Evolutionary conservation across 2,888 invertebrate genomes (phyloP), one percentile per base, ranked within the genome.

Genomic region (Sinhomidia bicolor): DNA sequence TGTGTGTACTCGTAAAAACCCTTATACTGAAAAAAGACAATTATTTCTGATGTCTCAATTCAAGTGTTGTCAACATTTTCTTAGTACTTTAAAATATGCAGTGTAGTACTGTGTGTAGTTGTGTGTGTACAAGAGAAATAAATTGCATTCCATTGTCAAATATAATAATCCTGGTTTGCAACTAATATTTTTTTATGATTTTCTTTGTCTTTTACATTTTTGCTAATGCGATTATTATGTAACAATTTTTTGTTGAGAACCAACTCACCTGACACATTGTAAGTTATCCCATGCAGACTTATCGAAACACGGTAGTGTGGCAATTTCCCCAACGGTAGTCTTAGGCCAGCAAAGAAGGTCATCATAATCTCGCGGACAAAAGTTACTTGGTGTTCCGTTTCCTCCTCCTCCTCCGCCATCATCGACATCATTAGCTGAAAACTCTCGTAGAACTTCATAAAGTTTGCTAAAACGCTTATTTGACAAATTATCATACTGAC

Each of bases 261-360:
- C 41, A 17, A 96, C 97, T 97, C 94, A 98, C 98, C 96, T 93
- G 96, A 95, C 91, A 95, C 96, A 93, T 98, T 97, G 93, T 97
- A 97, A 91, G 95, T 95, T 83, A 97, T 95, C 89, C 96, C 97
- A 92, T 96, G 95, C 85, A 98, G 94, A 92, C n/a, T 97, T 96
- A 74, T 95, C 95, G 93, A 98, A 96, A 93, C 98, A 98, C 68
- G 96, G 95, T 91, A 97, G 95, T 47, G 95, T 94, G 0, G 96
- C 96, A 78, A 95, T 93, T 0, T 96, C 95, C 91, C 96, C 96
- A 90, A 95, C 95, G 0, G 95, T 94, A 0, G 97, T 97, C 1
- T 96, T 95, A 9, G 97, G 97, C 98, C 98, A 98, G 93, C 98
- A 98, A 41, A 97, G 94, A 88, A 97, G 94, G 2, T 95, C 95